A percentile compares a stretch with the other conserved stretches of the same genome.
Evolutionary conservation across 2,797 vertebrate species (phyloP).

Genomic region (Agapornis canus): DNA sequence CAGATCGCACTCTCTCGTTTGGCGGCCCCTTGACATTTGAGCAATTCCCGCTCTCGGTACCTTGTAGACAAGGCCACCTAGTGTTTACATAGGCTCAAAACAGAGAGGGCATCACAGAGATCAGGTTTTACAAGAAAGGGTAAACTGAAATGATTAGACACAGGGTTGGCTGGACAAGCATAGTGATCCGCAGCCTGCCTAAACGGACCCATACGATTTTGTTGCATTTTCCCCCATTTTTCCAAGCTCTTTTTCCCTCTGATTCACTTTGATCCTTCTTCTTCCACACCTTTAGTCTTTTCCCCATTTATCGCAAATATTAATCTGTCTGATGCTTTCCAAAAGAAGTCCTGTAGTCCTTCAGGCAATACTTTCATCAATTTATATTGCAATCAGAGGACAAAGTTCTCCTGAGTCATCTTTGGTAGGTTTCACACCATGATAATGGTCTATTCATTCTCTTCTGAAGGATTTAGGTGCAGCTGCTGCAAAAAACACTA

Average conservation of each 20-base stretch:
- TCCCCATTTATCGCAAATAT: neutral
- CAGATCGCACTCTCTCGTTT: neutral
- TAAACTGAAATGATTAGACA: neutral
- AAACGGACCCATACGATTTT: neutral
- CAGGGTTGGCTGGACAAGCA: neutral
- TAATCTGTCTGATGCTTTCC: neutral
- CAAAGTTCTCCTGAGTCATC: neutral
- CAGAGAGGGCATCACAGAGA: neutral
- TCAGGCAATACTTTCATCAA: neutral
- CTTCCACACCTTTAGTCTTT: neutral
- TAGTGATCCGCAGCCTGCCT: neutral
- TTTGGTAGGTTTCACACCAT: neutral
- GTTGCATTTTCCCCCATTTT: neutral
- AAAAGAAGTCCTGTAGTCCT: neutral
- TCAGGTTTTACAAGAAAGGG: neutral
- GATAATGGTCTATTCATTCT: neutral
- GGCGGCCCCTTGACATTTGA: accelerated
- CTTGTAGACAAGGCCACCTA: neutral
- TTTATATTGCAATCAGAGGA: neutral
- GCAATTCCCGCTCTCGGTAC: accelerated
- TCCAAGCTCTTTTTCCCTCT: neutral
- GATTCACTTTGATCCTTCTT: neutral
- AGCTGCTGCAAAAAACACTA: neutral
- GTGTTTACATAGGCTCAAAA: neutral
- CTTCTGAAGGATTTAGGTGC: neutral